These are phyloP conservation scores for Cylas formicarius DNA, from an alignment of 1,140 invertebrate genomes.

Conservation along the genomic window DNA sequence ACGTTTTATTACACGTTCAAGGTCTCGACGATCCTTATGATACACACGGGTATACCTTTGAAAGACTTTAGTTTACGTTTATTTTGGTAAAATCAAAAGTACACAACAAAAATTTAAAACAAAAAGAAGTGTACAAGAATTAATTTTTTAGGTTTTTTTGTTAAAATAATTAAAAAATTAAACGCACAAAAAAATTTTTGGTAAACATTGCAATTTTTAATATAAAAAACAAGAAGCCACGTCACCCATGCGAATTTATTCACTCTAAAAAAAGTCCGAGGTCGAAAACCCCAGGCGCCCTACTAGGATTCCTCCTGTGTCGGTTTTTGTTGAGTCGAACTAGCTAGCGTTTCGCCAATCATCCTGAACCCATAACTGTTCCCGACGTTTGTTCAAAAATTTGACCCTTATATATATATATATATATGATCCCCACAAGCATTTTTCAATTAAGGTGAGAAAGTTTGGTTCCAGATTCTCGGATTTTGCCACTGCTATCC, in stretches of 20 bases:
- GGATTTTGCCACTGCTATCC: too few relatives aligned
- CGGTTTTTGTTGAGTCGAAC: too few relatives aligned
- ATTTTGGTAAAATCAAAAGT: background rate
- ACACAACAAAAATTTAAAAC: slow-evolving; percentile 1
- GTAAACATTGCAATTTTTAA: slow-evolving; percentile 3
- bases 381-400: too few relatives aligned
- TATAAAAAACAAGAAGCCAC: slow-evolving; percentile 2
- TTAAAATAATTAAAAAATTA: slow-evolving; percentile 2
- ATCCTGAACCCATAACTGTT: too few relatives aligned
- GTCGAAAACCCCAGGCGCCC: background rate
- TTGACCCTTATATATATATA: too few relatives aligned
- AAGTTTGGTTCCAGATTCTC: too few relatives aligned
- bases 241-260: slow-evolving; percentile 1
- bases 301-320: too few relatives aligned
- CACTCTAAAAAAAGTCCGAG: background rate
- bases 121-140: background rate
- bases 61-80: background rate
- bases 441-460: too few relatives aligned
- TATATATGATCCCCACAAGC: too few relatives aligned
- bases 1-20: slow-evolving; percentile 1
- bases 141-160: background rate
- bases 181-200: too few relatives aligned
- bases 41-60: background rate
- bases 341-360: too few relatives aligned
- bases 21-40: background rate